Conservation (phyloP, 2,113 vertebrate genomes). For the Prunella himalayana region DNA sequence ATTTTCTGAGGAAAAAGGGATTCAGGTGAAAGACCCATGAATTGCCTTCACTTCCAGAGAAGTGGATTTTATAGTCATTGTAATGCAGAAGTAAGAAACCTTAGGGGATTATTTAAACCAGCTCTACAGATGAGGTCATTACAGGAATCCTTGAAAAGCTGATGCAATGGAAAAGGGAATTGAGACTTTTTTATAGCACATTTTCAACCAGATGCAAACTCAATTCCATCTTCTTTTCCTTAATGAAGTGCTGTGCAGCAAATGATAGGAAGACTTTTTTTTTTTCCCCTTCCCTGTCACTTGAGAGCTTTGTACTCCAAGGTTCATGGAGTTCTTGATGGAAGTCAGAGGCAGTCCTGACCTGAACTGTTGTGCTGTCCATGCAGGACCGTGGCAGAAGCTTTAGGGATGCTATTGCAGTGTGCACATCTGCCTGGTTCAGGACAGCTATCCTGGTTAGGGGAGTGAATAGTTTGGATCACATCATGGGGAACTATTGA, state of each 20-base stretch:
- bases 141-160: not conserved
- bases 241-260: not conserved
- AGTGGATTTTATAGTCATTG: not conserved
- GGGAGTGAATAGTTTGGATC: not conserved
- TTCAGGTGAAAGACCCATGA: not conserved
- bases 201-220: not conserved
- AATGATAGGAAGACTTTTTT: not conserved
- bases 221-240: not conserved
- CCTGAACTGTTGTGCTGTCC: not conserved
- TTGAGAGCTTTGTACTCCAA: not conserved
- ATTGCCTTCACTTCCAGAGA: not conserved
- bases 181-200: not conserved
- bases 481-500: not conserved
- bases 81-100: not conserved
- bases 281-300: not conserved
- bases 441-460: not conserved
- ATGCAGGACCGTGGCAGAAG: not conserved
- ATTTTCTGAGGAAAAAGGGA: not conserved
- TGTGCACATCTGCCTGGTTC: not conserved
- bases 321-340: not conserved
- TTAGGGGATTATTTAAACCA: not conserved
- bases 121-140: slow-evolving; percentile 1
- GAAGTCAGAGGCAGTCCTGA: not conserved
- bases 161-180: not conserved
- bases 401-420: not conserved